These are phyloP conservation scores for Parasteatoda tepidariorum DNA, from an alignment of 1,140 invertebrate genomes.

Conservation along the genomic window DNA sequence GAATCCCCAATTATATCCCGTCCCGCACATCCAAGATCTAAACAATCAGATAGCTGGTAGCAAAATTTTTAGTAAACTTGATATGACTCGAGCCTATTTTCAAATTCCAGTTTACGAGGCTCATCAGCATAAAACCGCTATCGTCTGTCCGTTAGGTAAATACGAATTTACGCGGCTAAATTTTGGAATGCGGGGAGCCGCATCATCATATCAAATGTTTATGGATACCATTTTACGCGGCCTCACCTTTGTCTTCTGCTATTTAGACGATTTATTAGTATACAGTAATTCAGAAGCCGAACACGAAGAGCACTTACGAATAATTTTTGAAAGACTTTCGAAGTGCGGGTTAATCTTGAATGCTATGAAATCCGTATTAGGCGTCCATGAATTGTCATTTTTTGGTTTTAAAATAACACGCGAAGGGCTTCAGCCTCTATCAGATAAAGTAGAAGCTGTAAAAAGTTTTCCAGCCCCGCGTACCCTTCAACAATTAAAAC, in stretches of 20 bases:
- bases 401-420: conserved; percentile 16
- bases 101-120: conserved; percentile 48
- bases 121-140: conserved; percentile 45
- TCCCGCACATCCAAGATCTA: conserved; percentile 49
- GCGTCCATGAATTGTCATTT: neutral
- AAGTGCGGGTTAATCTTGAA: conserved; percentile 65
- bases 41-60: conserved; percentile 5
- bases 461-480: conserved; percentile 62
- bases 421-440: conserved; percentile 45
- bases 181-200: conserved; percentile 55
- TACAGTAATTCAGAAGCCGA: conserved; percentile 65
- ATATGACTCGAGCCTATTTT: conserved; percentile 40
- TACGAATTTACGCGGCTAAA: conserved; percentile 58
- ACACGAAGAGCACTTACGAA: conserved; percentile 67
- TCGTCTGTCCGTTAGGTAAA: conserved; percentile 34
- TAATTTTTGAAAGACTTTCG: conserved; percentile 66
- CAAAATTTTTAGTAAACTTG: conserved; percentile 45
- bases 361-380: conserved; percentile 54
- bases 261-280: conserved; percentile 67
- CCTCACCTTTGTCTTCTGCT: neutral
- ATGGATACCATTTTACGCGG: conserved; percentile 15
- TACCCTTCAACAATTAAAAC: conserved; percentile 65
- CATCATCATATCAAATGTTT: conserved; percentile 45
- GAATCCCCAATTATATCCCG: conserved; percentile 46
- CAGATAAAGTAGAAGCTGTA: conserved; percentile 25